Percentiles rank a stretch among this genome's conserved stretches.
phyloP scores from a whole-genome alignment of 2,888 invertebrate species.

The Dorcus parallelipipedus region DNA sequence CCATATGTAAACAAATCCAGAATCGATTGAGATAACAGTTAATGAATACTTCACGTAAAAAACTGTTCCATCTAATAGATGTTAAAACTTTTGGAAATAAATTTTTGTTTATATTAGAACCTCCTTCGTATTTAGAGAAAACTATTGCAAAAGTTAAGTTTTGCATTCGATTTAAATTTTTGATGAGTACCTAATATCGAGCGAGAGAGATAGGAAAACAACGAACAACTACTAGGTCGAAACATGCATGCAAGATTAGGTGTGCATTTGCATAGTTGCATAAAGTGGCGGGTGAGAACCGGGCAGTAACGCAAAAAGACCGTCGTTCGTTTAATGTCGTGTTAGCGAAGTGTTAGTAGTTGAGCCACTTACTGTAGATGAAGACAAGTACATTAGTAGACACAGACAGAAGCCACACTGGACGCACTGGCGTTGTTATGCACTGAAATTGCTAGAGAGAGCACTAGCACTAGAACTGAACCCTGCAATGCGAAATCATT shows the following conservation, averaged over 20 bases:
- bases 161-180: too few relatives aligned
- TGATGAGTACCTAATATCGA: too few relatives aligned
- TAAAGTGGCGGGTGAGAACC: neutral
- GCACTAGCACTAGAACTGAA: slow-evolving; percentile 30
- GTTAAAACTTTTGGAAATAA: too few relatives aligned
- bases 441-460: slow-evolving; percentile 27
- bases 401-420: slow-evolving; percentile 48
- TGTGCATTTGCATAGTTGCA: too few relatives aligned
- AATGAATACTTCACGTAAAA: too few relatives aligned
- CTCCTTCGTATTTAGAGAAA: too few relatives aligned
- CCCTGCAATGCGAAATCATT: slow-evolving; percentile 30
- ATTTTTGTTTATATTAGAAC: too few relatives aligned
- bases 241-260: neutral
- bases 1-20: too few relatives aligned
- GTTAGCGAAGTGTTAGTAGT: slow-evolving; percentile 38
- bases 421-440: slow-evolving; percentile 22
- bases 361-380: slow-evolving; percentile 47
- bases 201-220: too few relatives aligned
- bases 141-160: too few relatives aligned
- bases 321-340: neutral
- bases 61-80: too few relatives aligned
- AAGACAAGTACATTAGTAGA: slow-evolving; percentile 49
- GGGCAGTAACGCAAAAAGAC: neutral
- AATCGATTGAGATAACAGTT: too few relatives aligned
- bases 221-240: neutral